phyloP scores from a whole-genome alignment of 1,140 invertebrate species.

The Cardiocondyla obscurior region DNA sequence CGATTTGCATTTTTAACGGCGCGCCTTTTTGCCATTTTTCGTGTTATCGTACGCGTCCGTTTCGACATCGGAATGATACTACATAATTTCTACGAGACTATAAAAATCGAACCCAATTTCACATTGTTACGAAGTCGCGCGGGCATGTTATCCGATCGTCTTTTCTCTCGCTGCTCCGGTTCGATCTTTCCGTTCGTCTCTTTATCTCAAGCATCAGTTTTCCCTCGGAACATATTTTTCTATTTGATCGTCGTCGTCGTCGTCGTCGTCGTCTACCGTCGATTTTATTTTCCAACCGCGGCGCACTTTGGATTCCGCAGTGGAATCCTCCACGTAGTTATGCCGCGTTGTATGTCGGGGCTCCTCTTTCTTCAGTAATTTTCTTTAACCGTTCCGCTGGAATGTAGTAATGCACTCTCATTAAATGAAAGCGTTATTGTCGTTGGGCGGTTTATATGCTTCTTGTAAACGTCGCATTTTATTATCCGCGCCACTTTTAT shows the following conservation, averaged over 20 bases:
- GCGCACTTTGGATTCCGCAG: neutral
- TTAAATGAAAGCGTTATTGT: slow-evolving; percentile 44
- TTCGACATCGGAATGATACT: neutral
- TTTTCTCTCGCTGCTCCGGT: neutral
- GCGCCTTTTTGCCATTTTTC: neutral
- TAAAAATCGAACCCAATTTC: slow-evolving; percentile 3
- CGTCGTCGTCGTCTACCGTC: slow-evolving; percentile 13
- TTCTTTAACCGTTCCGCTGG: neutral
- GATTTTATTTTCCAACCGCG: slow-evolving; percentile 24
- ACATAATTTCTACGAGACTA: neutral
- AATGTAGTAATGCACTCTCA: slow-evolving; percentile 33
- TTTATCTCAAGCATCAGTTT: slow-evolving; percentile 29
- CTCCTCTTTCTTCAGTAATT: slow-evolving; percentile 19
- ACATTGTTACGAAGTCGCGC: slow-evolving; percentile 17
- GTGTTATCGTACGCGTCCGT: neutral
- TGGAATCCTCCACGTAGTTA: neutral
- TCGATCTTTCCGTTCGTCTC: neutral
- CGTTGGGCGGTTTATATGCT: neutral
- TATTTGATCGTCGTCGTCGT: slow-evolving; percentile 30
- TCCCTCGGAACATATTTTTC: slow-evolving; percentile 45
- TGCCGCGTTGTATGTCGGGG: neutral
- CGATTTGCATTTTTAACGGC: neutral
- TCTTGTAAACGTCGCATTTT: slow-evolving; percentile 38
- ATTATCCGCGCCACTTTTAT: neutral
- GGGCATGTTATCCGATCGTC: slow-evolving; percentile 29